phyloP scores from a whole-genome alignment of 2,797 vertebrate species.

The Philypnodon macrostomus region DNA sequence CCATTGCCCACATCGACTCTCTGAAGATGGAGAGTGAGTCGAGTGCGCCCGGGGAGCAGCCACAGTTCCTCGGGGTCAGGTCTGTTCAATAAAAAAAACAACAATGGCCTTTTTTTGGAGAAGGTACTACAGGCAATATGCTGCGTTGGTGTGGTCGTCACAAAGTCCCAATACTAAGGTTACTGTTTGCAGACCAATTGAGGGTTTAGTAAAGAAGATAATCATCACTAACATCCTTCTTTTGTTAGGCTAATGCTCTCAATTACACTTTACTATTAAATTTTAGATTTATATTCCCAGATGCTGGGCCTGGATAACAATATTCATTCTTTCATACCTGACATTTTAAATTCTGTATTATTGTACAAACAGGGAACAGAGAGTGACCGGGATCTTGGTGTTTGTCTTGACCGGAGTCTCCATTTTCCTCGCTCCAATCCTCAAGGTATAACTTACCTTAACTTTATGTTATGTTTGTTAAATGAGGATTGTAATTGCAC shows the following conservation, averaged over 20 bases:
- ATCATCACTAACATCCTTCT: no score
- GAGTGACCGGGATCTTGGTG: constrained; percentile 89
- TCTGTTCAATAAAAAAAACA: constrained; percentile 44
- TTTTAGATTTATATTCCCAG: no score
- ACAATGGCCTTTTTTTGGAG: no score
- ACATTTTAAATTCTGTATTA: constrained; percentile 4
- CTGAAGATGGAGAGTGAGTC: constrained; percentile 97
- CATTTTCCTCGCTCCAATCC: constrained; percentile 91
- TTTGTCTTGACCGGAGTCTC: constrained; percentile 93
- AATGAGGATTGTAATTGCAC: no score
- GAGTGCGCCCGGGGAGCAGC: constrained; percentile 93
- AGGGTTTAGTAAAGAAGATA: no score
- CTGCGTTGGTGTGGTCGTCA: no score
- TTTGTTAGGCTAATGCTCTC: no score
- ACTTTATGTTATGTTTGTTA: not conserved
- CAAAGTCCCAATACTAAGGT: no score
- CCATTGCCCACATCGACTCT: constrained; percentile 96
- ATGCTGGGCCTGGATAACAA: no score
- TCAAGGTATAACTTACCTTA: constrained; percentile 80
- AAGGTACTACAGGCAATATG: not conserved
- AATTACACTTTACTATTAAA: no score
- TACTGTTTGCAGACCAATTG: no score
- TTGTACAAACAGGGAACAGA: constrained; percentile 90
- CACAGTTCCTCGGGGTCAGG: constrained; percentile 95
- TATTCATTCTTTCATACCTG: constrained; percentile 17